These are phyloP conservation scores for Montifringilla adamsi DNA, from an alignment of 2,113 vertebrate species.

Conservation along the genomic window DNA sequence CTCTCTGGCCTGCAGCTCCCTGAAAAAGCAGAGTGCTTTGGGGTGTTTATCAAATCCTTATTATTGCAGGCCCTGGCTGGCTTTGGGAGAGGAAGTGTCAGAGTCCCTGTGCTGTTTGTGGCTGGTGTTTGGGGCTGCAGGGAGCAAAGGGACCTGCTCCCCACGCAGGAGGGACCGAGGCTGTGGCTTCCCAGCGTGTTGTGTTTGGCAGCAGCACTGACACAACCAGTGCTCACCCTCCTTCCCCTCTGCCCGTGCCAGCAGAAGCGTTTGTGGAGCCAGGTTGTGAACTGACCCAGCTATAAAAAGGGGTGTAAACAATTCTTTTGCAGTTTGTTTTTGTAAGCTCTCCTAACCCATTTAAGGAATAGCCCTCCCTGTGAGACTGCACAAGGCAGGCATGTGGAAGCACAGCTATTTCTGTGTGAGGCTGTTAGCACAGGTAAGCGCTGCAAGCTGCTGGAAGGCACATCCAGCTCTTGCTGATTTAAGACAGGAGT, in stretches of 20 bases:
- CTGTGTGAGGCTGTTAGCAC: not conserved
- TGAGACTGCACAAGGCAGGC: not conserved
- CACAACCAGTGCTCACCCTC: not conserved
- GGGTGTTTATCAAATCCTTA: conserved; percentile 25
- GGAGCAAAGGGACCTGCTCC: not conserved
- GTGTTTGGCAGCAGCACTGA: not conserved
- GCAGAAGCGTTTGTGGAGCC: not conserved
- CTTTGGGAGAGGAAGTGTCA: not conserved
- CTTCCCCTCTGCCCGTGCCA: not conserved
- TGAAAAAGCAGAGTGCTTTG: conserved; percentile 4
- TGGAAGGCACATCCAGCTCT: not conserved
- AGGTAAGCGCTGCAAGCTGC: not conserved
- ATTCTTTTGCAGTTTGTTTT: not conserved
- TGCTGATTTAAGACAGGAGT: not conserved
- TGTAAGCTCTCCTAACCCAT: not conserved
- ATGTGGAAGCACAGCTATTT: not conserved
- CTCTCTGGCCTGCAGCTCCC: not conserved
- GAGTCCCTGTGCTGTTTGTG: not conserved
- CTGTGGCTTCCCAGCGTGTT: not conserved
- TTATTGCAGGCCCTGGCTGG: not conserved
- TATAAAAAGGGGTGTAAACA: not conserved
- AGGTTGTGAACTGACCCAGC: not conserved
- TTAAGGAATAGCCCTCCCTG: not conserved
- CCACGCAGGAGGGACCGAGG: not conserved
- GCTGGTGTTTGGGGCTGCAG: not conserved